Percentiles rank a stretch among this genome's conserved stretches.
Conservation (phyloP, 2,797 vertebrate species). For the Aotus griseimembra region DNA sequence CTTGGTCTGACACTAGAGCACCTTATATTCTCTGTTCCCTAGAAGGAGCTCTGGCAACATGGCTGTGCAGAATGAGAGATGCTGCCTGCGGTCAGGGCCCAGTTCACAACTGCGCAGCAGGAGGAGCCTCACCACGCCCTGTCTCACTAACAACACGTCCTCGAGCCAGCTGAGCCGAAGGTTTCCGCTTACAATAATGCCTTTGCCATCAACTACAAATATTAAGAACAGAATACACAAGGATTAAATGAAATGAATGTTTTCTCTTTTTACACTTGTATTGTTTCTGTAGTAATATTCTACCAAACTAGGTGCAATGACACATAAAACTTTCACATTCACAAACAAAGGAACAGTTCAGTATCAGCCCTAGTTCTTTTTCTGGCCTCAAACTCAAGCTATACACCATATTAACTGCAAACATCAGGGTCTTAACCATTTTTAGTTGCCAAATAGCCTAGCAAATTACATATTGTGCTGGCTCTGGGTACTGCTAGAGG, state of each 20-base stretch:
- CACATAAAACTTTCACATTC: not conserved
- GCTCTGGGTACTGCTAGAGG: constrained; percentile 50
- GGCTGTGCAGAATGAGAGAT: not conserved
- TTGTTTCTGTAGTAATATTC: not conserved
- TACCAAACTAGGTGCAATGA: not conserved
- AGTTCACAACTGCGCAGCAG: not conserved
- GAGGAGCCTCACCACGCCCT: not conserved
- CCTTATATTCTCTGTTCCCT: not conserved
- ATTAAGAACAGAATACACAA: not conserved
- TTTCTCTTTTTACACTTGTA: not conserved
- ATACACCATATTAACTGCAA: constrained; percentile 65
- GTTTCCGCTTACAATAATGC: not conserved
- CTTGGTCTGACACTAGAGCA: too few species aligned
- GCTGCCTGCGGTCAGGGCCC: fast-evolving
- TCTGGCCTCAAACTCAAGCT: constrained; percentile 57
- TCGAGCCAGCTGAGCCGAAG: not conserved
- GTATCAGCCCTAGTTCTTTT: not conserved
- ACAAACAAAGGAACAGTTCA: constrained; percentile 53
- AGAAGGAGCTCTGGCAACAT: not conserved
- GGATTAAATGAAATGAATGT: not conserved
- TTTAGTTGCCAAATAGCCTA: constrained; percentile 60
- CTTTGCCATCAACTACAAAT: not conserved
- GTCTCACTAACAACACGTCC: not conserved
- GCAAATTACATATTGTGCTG: constrained; percentile 51
- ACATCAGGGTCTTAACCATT: constrained; percentile 65